Base-by-base conservation (phyloP, 2,113 vertebrate species). In the Dipodomys stephensi region DNA sequence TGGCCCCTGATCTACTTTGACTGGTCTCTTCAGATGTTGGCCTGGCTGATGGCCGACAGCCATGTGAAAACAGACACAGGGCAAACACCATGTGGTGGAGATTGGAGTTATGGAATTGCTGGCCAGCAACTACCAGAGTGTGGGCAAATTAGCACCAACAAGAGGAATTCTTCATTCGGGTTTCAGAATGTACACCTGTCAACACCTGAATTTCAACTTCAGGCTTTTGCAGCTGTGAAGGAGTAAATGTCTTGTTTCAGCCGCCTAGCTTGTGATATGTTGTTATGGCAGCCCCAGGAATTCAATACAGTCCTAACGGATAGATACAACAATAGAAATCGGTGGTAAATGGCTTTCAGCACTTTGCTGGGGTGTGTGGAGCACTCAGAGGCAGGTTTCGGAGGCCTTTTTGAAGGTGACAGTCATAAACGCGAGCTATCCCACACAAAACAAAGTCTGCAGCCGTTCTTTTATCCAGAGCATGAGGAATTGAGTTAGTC, bases 281-380 rank as follows among this genome's bases (percentile, higher is more conserved):
- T 44, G 39, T 80, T 32, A 89, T 73, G 16, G 9, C 22, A 76
- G 44, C 15, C 22, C 18, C 27, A 27, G 28, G 30, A 83, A 93
- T 69, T 13, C 25, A 46, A 72, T 35, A 28, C 2, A 39, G 16
- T 76, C n/a, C 64, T 73, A 80, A 86, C 60, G 18, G 18, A 89
- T 83, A 88, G 5, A 73, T 64, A 89, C 1, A 46, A 46, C 65
- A 53, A 39, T 60, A 84, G 49, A 91, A 93, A 84, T 87, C 16
- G 60, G 22, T 73, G 7, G 30, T 25, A 72, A 84, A 78, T 7
- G 77, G 20, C 53, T 89, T 67, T 84, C 9, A 49, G 18, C 89
- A 84, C 60, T 92, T 30, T 81, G 19, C 74, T 69, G 68, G 2
- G 2, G 27, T 46, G 30, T 76, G 6, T 8, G 57, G 22, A 35